These are phyloP conservation scores for Forpus xanthops DNA, from an alignment of 2,797 vertebrate species.

Conservation along the genomic window DNA sequence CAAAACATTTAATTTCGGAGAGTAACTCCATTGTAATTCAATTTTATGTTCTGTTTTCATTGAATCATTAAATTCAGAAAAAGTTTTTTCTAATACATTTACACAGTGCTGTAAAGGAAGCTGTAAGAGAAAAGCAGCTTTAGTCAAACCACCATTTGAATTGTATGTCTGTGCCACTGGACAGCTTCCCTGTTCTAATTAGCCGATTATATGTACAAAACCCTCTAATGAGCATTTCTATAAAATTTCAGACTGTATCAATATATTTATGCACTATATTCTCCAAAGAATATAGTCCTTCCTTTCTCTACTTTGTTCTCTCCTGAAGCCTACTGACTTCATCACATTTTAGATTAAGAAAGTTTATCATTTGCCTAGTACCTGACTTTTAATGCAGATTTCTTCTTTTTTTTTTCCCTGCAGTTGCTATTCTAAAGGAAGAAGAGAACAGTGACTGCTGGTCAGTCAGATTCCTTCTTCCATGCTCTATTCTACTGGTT, in stretches of 20 bases:
- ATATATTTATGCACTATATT: not conserved
- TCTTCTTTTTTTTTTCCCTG: not conserved
- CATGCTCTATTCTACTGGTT: not conserved
- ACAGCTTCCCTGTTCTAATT: slow-evolving; percentile 22
- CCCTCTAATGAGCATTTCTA: not conserved
- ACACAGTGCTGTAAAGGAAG: not conserved
- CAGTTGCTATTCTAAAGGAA: not conserved
- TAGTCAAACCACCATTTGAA: not conserved
- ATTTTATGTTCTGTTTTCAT: slow-evolving; percentile 19
- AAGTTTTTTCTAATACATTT: not conserved
- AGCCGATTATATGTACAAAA: not conserved
- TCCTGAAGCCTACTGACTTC: not conserved
- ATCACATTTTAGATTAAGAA: not conserved
- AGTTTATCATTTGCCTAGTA: not conserved
- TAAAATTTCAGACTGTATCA: not conserved
- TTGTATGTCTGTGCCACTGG: not conserved
- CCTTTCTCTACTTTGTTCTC: not conserved
- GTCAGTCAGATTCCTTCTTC: not conserved
- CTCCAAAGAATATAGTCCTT: not conserved
- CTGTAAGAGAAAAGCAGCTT: not conserved
- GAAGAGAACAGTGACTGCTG: not conserved
- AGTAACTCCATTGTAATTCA: not conserved
- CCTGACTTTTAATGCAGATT: not conserved
- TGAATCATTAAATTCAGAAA: not conserved
- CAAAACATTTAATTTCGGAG: not conserved